Percentiles rank a stretch among this genome's conserved stretches.
Conservation (phyloP, 2,113 vertebrate species). For the Serilophus lunatus region DNA sequence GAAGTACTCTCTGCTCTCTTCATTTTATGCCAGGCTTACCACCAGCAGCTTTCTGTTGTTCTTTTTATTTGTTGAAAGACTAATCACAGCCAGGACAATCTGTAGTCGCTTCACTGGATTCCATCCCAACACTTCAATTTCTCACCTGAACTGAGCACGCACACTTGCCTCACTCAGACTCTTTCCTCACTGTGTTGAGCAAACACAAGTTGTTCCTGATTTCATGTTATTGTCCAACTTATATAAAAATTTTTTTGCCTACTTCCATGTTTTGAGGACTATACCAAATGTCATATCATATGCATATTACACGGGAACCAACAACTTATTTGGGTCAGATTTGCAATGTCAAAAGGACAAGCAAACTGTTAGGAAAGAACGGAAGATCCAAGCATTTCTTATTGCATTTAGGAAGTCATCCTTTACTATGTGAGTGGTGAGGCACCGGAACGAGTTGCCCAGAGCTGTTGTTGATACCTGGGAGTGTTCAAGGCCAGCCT, state of each 20-base stretch:
- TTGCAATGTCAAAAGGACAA: neutral
- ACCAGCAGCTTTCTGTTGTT: neutral
- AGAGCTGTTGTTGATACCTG: neutral
- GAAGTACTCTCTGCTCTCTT: neutral
- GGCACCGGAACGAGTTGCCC: neutral
- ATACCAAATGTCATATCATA: neutral
- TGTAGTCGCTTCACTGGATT: neutral
- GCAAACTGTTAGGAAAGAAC: neutral
- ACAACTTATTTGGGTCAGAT: neutral
- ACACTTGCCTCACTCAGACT: neutral
- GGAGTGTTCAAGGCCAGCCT: neutral
- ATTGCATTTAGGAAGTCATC: neutral
- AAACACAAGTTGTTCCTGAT: neutral
- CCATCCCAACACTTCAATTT: neutral
- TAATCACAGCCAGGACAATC: neutral
- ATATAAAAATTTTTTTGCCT: neutral
- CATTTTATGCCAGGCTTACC: neutral
- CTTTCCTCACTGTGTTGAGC: neutral
- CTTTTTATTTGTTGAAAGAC: neutral
- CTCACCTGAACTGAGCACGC: neutral
- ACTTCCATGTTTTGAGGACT: neutral
- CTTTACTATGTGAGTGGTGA: neutral
- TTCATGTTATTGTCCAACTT: neutral
- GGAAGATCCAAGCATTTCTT: neutral
- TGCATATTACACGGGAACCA: neutral